Evolutionary conservation across 2,888 invertebrate genomes (phyloP), one percentile per base, ranked within the genome.

Genomic region (Zaprionus obscuricornis): DNA sequence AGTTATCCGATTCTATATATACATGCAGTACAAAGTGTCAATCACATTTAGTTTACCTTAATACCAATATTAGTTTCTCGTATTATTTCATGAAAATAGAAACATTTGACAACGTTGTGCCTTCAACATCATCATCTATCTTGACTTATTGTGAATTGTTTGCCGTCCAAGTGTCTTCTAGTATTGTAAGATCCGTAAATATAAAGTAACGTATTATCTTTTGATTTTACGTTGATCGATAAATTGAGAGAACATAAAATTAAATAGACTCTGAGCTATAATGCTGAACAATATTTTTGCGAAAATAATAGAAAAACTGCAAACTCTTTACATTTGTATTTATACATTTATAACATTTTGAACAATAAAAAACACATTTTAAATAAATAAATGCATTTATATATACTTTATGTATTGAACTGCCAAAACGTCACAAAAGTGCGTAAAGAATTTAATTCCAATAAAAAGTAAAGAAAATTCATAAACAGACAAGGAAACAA

Each of bases 81-180:
- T 26, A 65, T 45, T 42, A 54, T 52, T 49, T 33, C 16, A 27
- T 39, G 33, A 43, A 37, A 46, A 65, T 37, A 60, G 13, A 8
- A 22, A 14, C 11, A 43, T 17, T 42, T 8, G n/a, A n/a, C 7
- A 33, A 36, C 31, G 5, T n/a, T 37, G 72, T 85, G 78, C 78
- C 78, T 78, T 85, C n/a, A 49, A 52, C 18, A 45, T 50, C 16
- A 18, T n/a, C n/a, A n/a, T n/a, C n/a, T n/a, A n/a, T n/a, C n/a
- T n/a, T 62, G 46, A 40, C 54, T 57, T 36, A 37, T 36, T 29
- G 14, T 59, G 46, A 47, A 78, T 64, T 16, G 13, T 59, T 54
- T 67, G 46, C 75, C 76, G 76, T 77, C 83, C 76, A 83, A 78
- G 59, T 66, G 65, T 77, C 72, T 66, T 60, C 7, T 85, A 85